Base-by-base conservation (phyloP, 2,113 vertebrate genomes). In the Bubo scandiacus region DNA sequence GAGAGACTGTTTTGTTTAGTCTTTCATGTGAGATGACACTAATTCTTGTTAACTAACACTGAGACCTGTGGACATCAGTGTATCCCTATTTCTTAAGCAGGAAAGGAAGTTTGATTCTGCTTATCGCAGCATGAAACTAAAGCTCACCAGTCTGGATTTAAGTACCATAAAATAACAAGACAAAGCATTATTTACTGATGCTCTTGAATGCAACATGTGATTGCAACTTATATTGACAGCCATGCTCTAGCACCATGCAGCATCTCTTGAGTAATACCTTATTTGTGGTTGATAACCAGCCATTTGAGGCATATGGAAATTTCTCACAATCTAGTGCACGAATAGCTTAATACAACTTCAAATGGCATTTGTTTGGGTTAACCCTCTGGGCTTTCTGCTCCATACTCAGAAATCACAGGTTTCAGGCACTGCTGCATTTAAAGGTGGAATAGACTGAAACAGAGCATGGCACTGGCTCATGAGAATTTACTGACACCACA, bases 201-300 rank as follows among this genome's bases (percentile, higher is more conserved):
- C 62, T 94, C 51, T 95, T 73, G 77, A 62, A 72, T 52, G 70
- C 65, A 87, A 67, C 36, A 30, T 81, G 51, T 92, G 70, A 59
- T 89, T 94, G 77, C 58, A 92, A 20, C 62, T 89, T 71, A 21
- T 0, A 71, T 51, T 55, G 78, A 77, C 42, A 82, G 51, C 68
- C 59, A 52, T 2, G 2, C 65, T 81, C 38, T 38, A 89, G 73
- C 70, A 85, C 62, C 32, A 19, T 66, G 62, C 71, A 77, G 86
- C 45, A 91, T n/a, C 32, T 82, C 78, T 91, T 94, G 83, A 87
- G 40, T 92, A 89, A 81, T n/a, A 71, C 68, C 68, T 91, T 67
- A 47, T 89, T 89, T 94, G 73, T 81, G 36, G 82, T 34, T 87
- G 62, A 73, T 91, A 88, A 85, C 89, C 84, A 90, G 58, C 62